Base-by-base conservation (phyloP, 2,113 vertebrate species). In the Phoenicopterus ruber region DNA sequence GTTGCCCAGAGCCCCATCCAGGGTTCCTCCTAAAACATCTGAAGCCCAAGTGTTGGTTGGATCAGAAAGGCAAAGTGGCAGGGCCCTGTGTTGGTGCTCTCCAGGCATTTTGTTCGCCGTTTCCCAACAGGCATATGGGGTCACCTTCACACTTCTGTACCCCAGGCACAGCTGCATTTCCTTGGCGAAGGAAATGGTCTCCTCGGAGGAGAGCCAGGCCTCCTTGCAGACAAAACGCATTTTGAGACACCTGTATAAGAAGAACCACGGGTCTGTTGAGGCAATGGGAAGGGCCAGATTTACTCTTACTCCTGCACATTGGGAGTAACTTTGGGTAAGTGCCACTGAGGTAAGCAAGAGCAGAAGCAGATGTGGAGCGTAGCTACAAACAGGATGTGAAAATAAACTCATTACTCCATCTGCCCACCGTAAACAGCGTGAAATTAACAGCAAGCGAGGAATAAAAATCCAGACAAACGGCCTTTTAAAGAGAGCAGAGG, bases 361-460 rank as follows among this genome's bases (percentile, higher is more conserved):
- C 74, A 86, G 91, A 94, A 94, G 66, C 95, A 95, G 94, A 82
- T 94, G 93, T 82, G 94, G 42, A 71, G 85, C 72, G 40, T 10
- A 28, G 82, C 93, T 77, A 78, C 92, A 38, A 90, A 93, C 93
- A 88, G 89, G 95, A 96, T 93, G 91, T 22, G 95, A 95, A 95
- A 97, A 97, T 94, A 97, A 97, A 95, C 94, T 95, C 93, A 70
- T 96, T 87, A 90, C 93, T 92, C 96, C 94, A 91, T 95, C 97
- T 97, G 95, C 87, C 89, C 71, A 66, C 82, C 3, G 1, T 94
- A 96, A 96, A 94, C 93, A 96, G 93, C 44, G 0, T 90, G 91
- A 95, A 97, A 97, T 93, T 90, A 94, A 87, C 90, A 94, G 79
- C 59, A 36, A 96, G 87, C 1, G 65, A 96, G 89, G 71, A 88